Evolutionary conservation across 2,888 invertebrate species (phyloP).

Genomic region (Calameuta pallipes): DNA sequence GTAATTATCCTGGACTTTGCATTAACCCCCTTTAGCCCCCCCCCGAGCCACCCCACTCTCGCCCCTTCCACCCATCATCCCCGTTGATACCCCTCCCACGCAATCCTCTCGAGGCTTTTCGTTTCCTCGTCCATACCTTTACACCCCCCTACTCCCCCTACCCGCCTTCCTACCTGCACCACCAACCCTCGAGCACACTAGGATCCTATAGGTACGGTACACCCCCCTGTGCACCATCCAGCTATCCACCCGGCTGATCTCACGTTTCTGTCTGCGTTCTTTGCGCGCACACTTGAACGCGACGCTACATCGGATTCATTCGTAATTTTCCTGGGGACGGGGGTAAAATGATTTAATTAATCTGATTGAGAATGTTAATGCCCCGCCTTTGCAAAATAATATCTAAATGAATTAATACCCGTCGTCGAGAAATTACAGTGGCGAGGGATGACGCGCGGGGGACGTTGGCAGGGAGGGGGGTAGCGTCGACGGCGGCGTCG

Average conservation of each 20-base stretch:
- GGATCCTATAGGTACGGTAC: conserved; percentile 29
- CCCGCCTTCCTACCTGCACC: conserved; percentile 19
- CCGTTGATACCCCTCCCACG: not conserved
- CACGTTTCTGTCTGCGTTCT: not conserved
- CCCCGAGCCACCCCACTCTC: not conserved
- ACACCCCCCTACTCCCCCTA: conserved; percentile 23
- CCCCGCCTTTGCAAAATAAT: conserved; percentile 55
- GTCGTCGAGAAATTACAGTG: conserved; percentile 25
- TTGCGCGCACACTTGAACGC: conserved; percentile 8
- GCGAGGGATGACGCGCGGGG: conserved; percentile 23
- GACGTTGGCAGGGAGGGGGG: conserved; percentile 9
- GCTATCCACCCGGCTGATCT: conserved; percentile 13
- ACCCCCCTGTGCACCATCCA: conserved; percentile 23
- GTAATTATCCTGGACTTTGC: conserved; percentile 66
- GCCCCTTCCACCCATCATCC: not conserved
- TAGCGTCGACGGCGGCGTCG: not conserved
- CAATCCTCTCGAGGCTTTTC: conserved; percentile 6
- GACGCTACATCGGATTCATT: conserved; percentile 10
- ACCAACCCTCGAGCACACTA: conserved; percentile 19
- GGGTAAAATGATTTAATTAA: conserved; percentile 60
- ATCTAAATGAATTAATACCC: conserved; percentile 62
- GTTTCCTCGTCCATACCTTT: conserved; percentile 21
- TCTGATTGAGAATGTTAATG: conserved; percentile 62
- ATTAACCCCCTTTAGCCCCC: conserved; percentile 52
- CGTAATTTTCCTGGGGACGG: conserved; percentile 2